These are phyloP conservation scores for Willisornis vidua DNA, from an alignment of 2,113 vertebrate genomes.

Conservation along the genomic window DNA sequence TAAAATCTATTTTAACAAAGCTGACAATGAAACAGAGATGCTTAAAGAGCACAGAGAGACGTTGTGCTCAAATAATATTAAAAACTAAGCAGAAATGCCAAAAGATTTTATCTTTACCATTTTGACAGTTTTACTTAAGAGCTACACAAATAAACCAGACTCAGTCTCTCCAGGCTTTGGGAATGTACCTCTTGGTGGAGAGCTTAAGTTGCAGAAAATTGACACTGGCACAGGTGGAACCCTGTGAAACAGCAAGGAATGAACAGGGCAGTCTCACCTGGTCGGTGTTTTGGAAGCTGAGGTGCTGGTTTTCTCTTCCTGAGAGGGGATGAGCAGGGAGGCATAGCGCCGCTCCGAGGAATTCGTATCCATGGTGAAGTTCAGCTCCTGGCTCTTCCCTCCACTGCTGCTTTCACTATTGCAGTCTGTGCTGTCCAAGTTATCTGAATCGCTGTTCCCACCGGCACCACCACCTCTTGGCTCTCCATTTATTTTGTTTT, in stretches of 20 bases:
- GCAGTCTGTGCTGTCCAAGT: slow-evolving; percentile 94
- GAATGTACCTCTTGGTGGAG: background rate
- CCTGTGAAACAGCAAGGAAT: background rate
- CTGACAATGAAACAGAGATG: background rate
- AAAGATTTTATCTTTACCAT: background rate
- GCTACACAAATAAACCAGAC: background rate
- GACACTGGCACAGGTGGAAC: background rate
- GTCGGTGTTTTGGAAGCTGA: slow-evolving; percentile 87
- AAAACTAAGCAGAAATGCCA: background rate
- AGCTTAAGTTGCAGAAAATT: background rate
- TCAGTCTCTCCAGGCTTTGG: background rate
- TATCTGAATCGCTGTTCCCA: slow-evolving; percentile 95
- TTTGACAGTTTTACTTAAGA: background rate
- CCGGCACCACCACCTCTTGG: slow-evolving; percentile 84
- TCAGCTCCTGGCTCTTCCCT: slow-evolving; percentile 93
- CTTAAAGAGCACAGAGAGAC: background rate
- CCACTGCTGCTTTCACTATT: slow-evolving; percentile 95
- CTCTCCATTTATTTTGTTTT: slow-evolving; percentile 96
- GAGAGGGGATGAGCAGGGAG: slow-evolving; percentile 77
- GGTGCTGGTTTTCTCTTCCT: slow-evolving; percentile 84
- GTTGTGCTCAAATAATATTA: background rate
- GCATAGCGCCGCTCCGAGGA: slow-evolving; percentile 84
- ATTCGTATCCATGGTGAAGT: slow-evolving; percentile 86
- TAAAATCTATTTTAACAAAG: background rate
- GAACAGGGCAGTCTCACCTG: slow-evolving; percentile 65